Conservation (phyloP, 1,140 invertebrate genomes). For the Drosophila jambulina region DNA sequence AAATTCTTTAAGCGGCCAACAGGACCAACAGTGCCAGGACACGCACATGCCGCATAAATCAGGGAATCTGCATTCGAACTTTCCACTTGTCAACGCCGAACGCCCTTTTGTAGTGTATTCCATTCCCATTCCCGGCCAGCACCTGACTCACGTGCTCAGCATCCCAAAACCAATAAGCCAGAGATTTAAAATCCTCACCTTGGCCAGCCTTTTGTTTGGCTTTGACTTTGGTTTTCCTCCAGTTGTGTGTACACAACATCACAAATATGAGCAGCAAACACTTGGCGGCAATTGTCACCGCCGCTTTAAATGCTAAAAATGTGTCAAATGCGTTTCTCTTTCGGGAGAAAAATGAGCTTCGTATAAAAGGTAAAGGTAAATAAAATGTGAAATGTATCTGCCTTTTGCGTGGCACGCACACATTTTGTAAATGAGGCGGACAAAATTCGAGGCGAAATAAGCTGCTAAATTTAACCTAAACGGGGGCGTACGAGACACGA, state of each 20-base stretch:
- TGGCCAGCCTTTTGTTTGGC: slow-evolving; percentile 48
- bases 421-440: slow-evolving; percentile 76
- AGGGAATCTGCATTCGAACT: slow-evolving; percentile 52
- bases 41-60: slow-evolving; percentile 70
- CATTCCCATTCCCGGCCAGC: slow-evolving; percentile 16
- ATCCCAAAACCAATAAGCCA: slow-evolving; percentile 56
- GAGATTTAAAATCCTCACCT: slow-evolving; percentile 33
- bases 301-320: slow-evolving; percentile 76
- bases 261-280: slow-evolving; percentile 61
- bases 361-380: slow-evolving; percentile 58
- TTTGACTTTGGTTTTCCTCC: slow-evolving; percentile 40
- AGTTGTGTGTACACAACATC: slow-evolving; percentile 59
- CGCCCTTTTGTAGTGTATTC: slow-evolving; percentile 52
- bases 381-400: slow-evolving; percentile 72
- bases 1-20: slow-evolving; percentile 62
- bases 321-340: slow-evolving; percentile 78
- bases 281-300: slow-evolving; percentile 75
- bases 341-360: slow-evolving; percentile 73
- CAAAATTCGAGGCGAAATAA: slow-evolving; percentile 17
- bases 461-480: slow-evolving; percentile 40
- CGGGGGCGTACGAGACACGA: slow-evolving; percentile 40
- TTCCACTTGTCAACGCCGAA: slow-evolving; percentile 57
- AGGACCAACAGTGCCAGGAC: slow-evolving; percentile 36
- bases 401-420: slow-evolving; percentile 75
- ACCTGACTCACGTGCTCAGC: slow-evolving; percentile 68